These are phyloP conservation scores for Actinia equina DNA, from an alignment of 64 coral and sea anemone genomes.

Conservation along the genomic window DNA sequence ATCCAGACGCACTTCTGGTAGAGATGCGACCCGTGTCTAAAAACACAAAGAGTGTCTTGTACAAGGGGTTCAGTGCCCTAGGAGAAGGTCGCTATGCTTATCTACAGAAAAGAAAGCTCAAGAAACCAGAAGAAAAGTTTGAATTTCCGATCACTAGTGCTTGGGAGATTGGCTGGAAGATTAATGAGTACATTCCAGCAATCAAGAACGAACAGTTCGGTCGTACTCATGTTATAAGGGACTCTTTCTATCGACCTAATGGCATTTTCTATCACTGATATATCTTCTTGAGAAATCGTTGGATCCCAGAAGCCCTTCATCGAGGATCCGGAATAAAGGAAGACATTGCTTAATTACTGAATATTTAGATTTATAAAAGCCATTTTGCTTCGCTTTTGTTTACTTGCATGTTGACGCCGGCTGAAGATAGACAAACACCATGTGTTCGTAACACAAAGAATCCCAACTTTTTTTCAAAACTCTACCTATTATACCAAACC, in stretches of 20 bases:
- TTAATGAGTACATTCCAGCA: conserved; percentile 64
- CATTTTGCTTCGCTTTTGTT: not conserved
- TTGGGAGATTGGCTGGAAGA: conserved; percentile 95
- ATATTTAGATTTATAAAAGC: not conserved
- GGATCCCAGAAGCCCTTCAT: not conserved
- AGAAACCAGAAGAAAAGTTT: conserved; percentile 87
- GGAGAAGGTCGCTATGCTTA: conserved; percentile 85
- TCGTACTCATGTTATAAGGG: conserved; percentile 68
- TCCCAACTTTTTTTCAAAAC: not conserved
- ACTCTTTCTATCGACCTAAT: conserved; percentile 84
- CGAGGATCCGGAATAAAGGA: not conserved
- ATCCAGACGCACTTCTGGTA: conserved; percentile 71
- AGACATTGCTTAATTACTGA: not conserved
- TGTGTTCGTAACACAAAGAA: not conserved
- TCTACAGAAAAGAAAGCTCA: conserved; percentile 82
- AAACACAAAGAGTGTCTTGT: conserved; percentile 55
- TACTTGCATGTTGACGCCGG: not conserved
- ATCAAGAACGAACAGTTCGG: conserved; percentile 66
- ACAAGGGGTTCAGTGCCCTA: conserved; percentile 92
- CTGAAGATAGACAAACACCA: not conserved
- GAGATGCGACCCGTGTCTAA: conserved; percentile 93
- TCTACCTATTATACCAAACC: not conserved
- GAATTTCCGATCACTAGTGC: conserved; percentile 95
- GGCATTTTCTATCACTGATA: conserved; percentile 74
- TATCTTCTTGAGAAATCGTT: not conserved